These are phyloP conservation scores for Mamestra brassicae DNA, from an alignment of 2,888 invertebrate genomes.

Conservation along the genomic window DNA sequence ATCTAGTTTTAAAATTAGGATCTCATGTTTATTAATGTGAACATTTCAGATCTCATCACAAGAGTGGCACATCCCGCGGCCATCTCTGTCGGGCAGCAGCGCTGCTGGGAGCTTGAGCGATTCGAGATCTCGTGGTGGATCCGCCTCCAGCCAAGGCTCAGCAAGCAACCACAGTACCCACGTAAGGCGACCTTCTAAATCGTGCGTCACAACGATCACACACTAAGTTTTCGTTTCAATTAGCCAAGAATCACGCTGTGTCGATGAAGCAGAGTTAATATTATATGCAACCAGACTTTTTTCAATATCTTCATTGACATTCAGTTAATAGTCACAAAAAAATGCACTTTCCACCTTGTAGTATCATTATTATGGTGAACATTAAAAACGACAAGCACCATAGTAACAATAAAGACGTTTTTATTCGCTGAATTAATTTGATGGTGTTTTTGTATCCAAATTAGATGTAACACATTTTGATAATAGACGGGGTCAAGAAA, in stretches of 20 bases:
- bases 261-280: slow-evolving; percentile 45
- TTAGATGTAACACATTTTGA: slow-evolving; percentile 67
- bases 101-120: slow-evolving; percentile 81
- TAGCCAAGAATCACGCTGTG: slow-evolving; percentile 52
- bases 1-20: not conserved
- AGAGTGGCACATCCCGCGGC: slow-evolving; percentile 96
- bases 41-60: slow-evolving; percentile 83
- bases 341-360: slow-evolving; percentile 10
- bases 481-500: slow-evolving; percentile 78
- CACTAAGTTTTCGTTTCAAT: slow-evolving; percentile 63
- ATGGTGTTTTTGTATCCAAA: slow-evolving; percentile 71
- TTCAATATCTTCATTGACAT: slow-evolving; percentile 35
- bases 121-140: slow-evolving; percentile 89
- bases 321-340: slow-evolving; percentile 39
- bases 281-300: slow-evolving; percentile 43
- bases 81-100: slow-evolving; percentile 92
- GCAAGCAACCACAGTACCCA: slow-evolving; percentile 95
- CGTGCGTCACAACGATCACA: slow-evolving; percentile 64
- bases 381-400: slow-evolving; percentile 23
- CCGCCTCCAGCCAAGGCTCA: slow-evolving; percentile 92
- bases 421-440: slow-evolving; percentile 64
- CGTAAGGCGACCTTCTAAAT: slow-evolving; percentile 88
- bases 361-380: slow-evolving; percentile 16
- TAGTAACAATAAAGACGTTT: slow-evolving; percentile 65
- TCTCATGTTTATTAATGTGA: slow-evolving; percentile 32